Evolutionary conservation across 2,113 vertebrate species (phyloP).

Genomic region (Zonotrichia leucophrys): DNA sequence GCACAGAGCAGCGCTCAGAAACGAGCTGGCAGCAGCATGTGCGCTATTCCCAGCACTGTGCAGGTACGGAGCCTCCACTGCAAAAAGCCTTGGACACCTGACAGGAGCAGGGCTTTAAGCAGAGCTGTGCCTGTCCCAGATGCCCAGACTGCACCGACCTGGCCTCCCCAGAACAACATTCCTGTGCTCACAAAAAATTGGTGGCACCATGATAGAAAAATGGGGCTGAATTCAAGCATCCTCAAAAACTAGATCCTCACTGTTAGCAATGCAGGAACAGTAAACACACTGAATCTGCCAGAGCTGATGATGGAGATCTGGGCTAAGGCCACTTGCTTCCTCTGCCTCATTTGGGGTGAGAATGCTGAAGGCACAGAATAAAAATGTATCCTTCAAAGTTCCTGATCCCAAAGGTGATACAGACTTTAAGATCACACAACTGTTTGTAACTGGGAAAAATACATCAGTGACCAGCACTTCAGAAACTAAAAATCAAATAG

Average conservation of each 20-base stretch:
- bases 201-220: not conserved
- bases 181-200: not conserved
- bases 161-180: not conserved
- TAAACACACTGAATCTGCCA: not conserved
- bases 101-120: not conserved
- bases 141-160: not conserved
- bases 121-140: not conserved
- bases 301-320: not conserved
- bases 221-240: not conserved
- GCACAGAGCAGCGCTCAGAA: not conserved
- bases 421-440: not conserved
- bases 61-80: not conserved
- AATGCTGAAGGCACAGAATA: not conserved
- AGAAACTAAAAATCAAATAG: not conserved
- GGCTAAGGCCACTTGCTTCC: not conserved
- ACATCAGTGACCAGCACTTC: not conserved
- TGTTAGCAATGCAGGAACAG: not conserved
- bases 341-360: not conserved
- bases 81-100: not conserved
- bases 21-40: not conserved
- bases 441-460: not conserved
- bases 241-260: not conserved
- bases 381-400: not conserved
- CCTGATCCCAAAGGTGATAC: not conserved
- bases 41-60: accelerated